Evolutionary conservation across 2,797 vertebrate species (phyloP).

Genomic region (Phataginus tricuspis): DNA sequence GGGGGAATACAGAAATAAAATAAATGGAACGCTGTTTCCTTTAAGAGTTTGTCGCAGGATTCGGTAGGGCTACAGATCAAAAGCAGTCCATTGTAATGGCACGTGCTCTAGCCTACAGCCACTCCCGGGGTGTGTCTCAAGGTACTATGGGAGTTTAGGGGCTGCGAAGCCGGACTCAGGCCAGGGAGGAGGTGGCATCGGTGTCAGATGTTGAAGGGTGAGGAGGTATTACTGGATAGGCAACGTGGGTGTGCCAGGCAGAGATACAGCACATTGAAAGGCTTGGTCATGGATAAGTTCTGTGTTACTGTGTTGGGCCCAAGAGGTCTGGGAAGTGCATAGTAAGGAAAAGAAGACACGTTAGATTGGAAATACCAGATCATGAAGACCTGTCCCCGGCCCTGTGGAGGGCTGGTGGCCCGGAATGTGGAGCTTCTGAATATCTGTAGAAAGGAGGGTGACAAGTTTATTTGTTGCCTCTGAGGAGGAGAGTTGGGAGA

Average conservation of each 20-base stretch:
- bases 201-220: not conserved
- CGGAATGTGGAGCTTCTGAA: not conserved
- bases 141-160: not conserved
- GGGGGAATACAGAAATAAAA: not conserved
- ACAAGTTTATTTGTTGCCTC: not conserved
- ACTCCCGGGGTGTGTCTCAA: accelerated
- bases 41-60: not conserved
- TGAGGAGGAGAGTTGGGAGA: not conserved
- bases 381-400: not conserved
- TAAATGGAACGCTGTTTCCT: not conserved
- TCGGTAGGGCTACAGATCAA: not conserved
- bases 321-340: not conserved
- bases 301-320: not conserved
- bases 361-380: not conserved
- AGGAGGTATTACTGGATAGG: not conserved
- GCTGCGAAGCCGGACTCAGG: not conserved
- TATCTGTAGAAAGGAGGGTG: not conserved
- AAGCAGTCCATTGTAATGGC: not conserved
- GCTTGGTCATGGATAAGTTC: not conserved
- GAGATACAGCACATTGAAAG: not conserved
- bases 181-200: not conserved
- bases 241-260: not conserved
- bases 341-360: not conserved
- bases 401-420: not conserved
- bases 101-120: not conserved